These are phyloP conservation scores for Labroides dimidiatus DNA, from an alignment of 2,797 vertebrate species.

Conservation along the genomic window DNA sequence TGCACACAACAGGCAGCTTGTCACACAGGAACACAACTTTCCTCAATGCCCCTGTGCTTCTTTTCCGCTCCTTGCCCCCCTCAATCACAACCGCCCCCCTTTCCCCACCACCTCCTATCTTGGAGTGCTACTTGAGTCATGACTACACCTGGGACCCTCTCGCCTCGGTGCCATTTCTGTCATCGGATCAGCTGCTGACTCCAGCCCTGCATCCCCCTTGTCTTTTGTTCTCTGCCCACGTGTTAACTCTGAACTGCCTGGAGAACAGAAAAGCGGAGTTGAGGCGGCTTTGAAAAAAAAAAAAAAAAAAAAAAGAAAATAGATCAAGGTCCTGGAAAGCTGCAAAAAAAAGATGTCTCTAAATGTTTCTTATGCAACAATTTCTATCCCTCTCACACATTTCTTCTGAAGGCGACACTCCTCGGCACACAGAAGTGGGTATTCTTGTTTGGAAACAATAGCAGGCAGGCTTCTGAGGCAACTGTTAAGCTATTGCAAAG, in stretches of 20 bases:
- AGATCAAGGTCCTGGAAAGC: conserved; percentile 73
- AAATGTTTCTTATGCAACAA: conserved; percentile 78
- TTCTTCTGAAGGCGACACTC: conserved; percentile 71
- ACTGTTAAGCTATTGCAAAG: conserved; percentile 75
- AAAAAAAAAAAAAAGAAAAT: conserved; percentile 60
- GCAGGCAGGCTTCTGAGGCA: conserved; percentile 73
- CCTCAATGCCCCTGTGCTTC: conserved; percentile 49
- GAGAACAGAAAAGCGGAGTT: conserved; percentile 54
- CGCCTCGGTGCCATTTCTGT: conserved; percentile 66
- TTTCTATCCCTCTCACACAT: conserved; percentile 70
- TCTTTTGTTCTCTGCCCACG: conserved; percentile 72
- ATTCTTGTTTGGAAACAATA: conserved; percentile 81
- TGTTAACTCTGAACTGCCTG: conserved; percentile 69
- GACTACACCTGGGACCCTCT: conserved; percentile 76
- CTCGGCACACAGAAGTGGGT: conserved; percentile 71
- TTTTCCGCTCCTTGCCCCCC: conserved; percentile 45
- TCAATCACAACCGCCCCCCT: conserved; percentile 42
- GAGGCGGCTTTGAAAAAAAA: conserved; percentile 45
- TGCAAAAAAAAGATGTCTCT: conserved; percentile 50
- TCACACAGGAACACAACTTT: conserved; percentile 63
- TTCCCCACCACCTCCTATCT: conserved; percentile 25
- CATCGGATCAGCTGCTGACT: conserved; percentile 74
- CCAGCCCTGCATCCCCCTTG: conserved; percentile 45
- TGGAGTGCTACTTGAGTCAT: conserved; percentile 72
- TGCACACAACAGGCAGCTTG: conserved; percentile 56